These are phyloP conservation scores for Bergia sp. DNA, from an alignment of 92 coral and sea anemone species.

Conservation along the genomic window DNA sequence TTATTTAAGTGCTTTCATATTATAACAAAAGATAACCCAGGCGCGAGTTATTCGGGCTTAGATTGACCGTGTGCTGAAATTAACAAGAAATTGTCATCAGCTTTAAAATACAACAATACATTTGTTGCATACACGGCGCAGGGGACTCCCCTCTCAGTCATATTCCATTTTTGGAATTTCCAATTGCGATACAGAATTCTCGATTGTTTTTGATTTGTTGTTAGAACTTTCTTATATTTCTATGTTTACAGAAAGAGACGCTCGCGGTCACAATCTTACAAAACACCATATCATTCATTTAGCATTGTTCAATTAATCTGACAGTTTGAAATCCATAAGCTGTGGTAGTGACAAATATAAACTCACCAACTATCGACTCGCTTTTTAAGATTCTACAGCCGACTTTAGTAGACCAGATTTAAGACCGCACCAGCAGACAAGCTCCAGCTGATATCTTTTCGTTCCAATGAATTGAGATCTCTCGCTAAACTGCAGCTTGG, in stretches of 20 bases:
- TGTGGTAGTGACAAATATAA: not conserved
- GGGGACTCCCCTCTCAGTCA: slow-evolving; percentile 23
- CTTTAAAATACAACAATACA: not conserved
- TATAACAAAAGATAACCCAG: slow-evolving; percentile 20
- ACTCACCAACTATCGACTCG: slow-evolving; percentile 29
- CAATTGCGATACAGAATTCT: not conserved
- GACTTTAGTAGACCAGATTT: not conserved
- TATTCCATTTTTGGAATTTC: not conserved
- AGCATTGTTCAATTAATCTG: slow-evolving; percentile 10
- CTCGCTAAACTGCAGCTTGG: not conserved
- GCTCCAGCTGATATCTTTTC: not conserved
- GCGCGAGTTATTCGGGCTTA: not conserved
- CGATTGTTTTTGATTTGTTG: not conserved
- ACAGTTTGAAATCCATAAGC: not conserved
- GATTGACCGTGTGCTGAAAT: not conserved
- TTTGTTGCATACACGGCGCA: not conserved
- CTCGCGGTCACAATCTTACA: slow-evolving; percentile 8
- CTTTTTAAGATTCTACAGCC: not conserved
- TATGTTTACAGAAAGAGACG: slow-evolving; percentile 17
- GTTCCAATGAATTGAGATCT: not conserved
- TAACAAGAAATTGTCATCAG: slow-evolving; percentile 19
- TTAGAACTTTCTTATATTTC: not conserved
- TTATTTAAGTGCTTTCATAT: slow-evolving; percentile 34
- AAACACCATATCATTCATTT: slow-evolving; percentile 18
- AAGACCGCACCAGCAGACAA: not conserved